A percentile compares a stretch with the other conserved stretches of the same genome.
These are phyloP conservation scores for Strigamia crassipes DNA, from an alignment of 2,888 invertebrate species.

Conservation along the genomic window DNA sequence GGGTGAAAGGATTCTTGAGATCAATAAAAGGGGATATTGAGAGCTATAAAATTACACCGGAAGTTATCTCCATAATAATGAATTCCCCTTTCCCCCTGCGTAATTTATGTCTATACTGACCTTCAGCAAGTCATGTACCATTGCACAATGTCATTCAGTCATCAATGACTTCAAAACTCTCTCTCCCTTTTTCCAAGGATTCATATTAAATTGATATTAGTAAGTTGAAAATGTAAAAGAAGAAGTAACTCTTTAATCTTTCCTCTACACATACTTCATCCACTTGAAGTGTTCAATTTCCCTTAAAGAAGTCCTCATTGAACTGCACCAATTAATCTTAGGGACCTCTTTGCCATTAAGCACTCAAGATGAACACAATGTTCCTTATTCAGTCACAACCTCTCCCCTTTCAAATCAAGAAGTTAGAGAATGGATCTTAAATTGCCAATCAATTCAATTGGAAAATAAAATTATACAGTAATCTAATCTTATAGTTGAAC, in stretches of 20 bases:
- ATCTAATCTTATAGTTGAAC: background rate
- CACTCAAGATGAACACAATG: conserved; percentile 21
- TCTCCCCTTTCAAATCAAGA: conserved; percentile 18
- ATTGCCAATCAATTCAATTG: background rate
- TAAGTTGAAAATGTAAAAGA: background rate
- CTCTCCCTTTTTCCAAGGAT: background rate
- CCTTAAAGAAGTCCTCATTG: background rate
- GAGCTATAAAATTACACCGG: conserved; percentile 18
- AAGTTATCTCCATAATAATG: conserved; percentile 16
- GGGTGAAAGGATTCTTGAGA: background rate
- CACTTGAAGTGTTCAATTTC: conserved; percentile 28
- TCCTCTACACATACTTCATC: conserved; percentile 16
- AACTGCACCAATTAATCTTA: conserved; percentile 8
- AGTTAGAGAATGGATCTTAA: background rate
- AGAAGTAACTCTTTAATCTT: background rate
- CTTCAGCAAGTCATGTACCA: conserved; percentile 25
- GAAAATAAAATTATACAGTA: background rate
- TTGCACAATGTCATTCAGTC: conserved; percentile 8
- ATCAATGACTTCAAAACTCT: conserved; percentile 6
- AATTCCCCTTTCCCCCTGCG: background rate
- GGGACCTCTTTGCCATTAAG: conserved; percentile 1
- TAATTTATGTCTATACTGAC: conserved; percentile 20
- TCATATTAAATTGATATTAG: background rate
- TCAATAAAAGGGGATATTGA: conserved; percentile 10
- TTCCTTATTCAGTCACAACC: background rate